Evolutionary conservation across 1,140 invertebrate genomes (phyloP).

Genomic region (Sweltsa coloradensis): DNA sequence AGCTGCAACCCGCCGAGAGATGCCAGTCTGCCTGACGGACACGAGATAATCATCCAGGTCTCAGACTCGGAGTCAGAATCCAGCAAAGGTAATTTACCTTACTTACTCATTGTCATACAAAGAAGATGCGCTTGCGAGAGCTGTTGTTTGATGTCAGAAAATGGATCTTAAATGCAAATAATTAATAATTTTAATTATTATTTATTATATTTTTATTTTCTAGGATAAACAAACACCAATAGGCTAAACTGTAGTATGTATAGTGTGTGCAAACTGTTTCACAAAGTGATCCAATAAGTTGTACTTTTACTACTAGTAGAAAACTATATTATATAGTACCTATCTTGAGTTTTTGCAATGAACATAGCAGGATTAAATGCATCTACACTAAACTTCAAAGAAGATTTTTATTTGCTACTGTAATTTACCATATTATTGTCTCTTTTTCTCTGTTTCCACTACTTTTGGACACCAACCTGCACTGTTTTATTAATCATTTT

Average conservation of each 20-base stretch:
- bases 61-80: constrained; percentile 29
- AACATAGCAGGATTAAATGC: too few relatives aligned
- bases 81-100: constrained; percentile 25
- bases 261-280: neutral
- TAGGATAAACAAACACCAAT: neutral
- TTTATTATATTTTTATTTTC: neutral
- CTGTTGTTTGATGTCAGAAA: neutral
- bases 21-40: constrained; percentile 7
- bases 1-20: constrained; percentile 2
- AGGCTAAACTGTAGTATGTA: neutral
- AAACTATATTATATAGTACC: too few relatives aligned
- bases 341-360: too few relatives aligned
- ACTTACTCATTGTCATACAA: neutral
- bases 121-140: neutral
- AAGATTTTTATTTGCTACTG: too few relatives aligned
- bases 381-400: too few relatives aligned
- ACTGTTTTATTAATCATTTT: too few relatives aligned
- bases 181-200: neutral
- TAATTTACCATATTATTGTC: too few relatives aligned
- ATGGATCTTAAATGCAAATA: neutral
- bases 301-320: too few relatives aligned
- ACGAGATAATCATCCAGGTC: constrained; percentile 34
- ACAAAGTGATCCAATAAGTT: neutral
- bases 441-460: too few relatives aligned
- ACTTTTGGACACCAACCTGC: too few relatives aligned